Evolutionary conservation across 2,888 invertebrate species (phyloP).

Genomic region (Marronus borbonicus): DNA sequence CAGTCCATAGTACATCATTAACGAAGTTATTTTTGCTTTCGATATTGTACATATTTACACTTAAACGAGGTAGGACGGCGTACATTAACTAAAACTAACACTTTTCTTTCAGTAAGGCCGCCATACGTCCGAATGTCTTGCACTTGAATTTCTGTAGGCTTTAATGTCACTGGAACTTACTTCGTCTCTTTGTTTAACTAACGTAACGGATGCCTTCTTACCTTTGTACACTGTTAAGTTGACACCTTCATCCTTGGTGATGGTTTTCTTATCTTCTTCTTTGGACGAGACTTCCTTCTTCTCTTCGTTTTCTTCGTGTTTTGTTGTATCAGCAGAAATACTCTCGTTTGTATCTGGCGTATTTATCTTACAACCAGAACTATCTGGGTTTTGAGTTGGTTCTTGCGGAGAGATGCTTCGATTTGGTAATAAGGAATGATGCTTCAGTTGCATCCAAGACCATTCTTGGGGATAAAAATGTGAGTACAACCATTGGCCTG

Average conservation of each 20-base stretch:
- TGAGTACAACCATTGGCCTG: conserved; percentile 85
- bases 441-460: conserved; percentile 76
- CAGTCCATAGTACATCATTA: too few relatives aligned
- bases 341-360: conserved; percentile 59
- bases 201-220: conserved; percentile 67
- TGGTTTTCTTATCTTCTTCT: conserved; percentile 37
- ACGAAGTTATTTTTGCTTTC: not conserved
- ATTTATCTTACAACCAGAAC: conserved; percentile 60
- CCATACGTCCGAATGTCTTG: conserved; percentile 82
- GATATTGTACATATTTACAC: conserved; percentile 11
- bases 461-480: conserved; percentile 83
- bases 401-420: conserved; percentile 60
- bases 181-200: conserved; percentile 68
- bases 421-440: conserved; percentile 57
- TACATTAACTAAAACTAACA: conserved; percentile 24
- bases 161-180: conserved; percentile 68
- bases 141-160: conserved; percentile 69
- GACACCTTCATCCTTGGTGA: conserved; percentile 63
- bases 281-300: conserved; percentile 31
- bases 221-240: conserved; percentile 66
- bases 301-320: conserved; percentile 44
- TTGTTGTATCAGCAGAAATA: conserved; percentile 41
- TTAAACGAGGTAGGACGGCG: conserved; percentile 32
- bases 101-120: conserved; percentile 77
- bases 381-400: conserved; percentile 60